These are phyloP conservation scores for Sardina pilchardus DNA, from an alignment of 2,113 vertebrate genomes.

Conservation along the genomic window DNA sequence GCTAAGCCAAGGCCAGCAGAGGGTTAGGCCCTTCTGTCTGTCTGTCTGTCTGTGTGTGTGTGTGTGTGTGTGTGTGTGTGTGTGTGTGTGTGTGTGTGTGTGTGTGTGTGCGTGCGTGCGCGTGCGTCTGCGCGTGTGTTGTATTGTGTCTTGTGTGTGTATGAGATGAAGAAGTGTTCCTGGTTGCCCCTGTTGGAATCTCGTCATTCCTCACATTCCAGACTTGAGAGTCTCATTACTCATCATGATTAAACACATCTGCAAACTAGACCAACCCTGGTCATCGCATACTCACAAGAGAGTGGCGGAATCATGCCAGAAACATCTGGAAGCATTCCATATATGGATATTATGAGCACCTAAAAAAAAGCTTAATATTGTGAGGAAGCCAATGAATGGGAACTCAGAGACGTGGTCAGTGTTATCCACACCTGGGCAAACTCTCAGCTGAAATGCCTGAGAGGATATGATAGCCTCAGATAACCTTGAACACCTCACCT, in stretches of 20 bases:
- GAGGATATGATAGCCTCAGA: background rate
- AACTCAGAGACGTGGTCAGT: background rate
- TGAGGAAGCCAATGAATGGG: background rate
- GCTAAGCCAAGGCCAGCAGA: background rate
- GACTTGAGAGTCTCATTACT: background rate
- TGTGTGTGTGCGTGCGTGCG: background rate
- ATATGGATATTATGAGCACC: background rate
- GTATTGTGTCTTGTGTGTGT: background rate
- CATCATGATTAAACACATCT: background rate
- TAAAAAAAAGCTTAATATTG: background rate
- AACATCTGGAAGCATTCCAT: background rate
- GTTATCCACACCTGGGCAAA: background rate
- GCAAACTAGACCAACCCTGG: background rate
- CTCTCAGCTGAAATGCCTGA: background rate
- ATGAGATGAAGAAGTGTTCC: background rate
- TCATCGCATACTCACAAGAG: background rate
- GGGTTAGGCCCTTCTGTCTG: background rate
- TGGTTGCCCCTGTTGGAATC: background rate
- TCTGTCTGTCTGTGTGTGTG: background rate
- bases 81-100: background rate
- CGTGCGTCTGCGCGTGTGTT: background rate
- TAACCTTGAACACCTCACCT: background rate
- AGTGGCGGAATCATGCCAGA: background rate
- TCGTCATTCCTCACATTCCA: background rate
- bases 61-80: background rate